Evolutionary conservation across 2,797 vertebrate species (phyloP).

Genomic region (Remorina albescens): DNA sequence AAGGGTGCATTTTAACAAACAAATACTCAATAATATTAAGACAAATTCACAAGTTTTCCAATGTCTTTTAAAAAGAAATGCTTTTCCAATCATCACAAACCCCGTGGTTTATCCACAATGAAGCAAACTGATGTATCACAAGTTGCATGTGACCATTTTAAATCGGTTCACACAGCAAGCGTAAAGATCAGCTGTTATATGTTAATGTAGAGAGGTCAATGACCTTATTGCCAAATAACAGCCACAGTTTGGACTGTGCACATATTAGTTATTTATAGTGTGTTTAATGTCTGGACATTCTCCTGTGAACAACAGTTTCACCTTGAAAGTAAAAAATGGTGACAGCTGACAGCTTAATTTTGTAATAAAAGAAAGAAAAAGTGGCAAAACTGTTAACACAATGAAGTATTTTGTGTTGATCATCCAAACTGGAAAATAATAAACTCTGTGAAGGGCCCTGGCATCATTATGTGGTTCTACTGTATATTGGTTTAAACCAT

Average conservation of each 20-base stretch:
- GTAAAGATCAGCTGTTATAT: no score
- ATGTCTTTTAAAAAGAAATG: neutral
- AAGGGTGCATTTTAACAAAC: neutral
- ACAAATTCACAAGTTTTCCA: neutral
- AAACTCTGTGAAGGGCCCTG: neutral
- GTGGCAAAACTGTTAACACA: neutral
- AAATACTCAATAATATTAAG: neutral
- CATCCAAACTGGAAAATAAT: slow-evolving; percentile 22
- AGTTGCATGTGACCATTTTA: no score
- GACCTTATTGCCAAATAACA: neutral
- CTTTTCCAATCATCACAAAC: neutral
- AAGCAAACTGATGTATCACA: slow-evolving; percentile 6
- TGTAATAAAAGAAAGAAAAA: slow-evolving; percentile 4
- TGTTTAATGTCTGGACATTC: slow-evolving; percentile 16
- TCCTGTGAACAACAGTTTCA: slow-evolving; percentile 6
- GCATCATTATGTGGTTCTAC: neutral
- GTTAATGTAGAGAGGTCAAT: neutral
- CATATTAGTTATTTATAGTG: neutral
- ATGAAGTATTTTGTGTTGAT: slow-evolving; percentile 3
- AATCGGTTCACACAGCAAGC: no score
- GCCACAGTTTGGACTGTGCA: neutral
- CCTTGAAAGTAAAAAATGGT: slow-evolving; percentile 8
- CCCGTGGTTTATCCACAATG: slow-evolving; percentile 9
- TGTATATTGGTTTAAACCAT: slow-evolving; percentile 8
- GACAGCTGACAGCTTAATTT: slow-evolving; percentile 31